These are phyloP conservation scores for Prosapia bicincta DNA, from an alignment of 2,888 invertebrate species.

Conservation along the genomic window DNA sequence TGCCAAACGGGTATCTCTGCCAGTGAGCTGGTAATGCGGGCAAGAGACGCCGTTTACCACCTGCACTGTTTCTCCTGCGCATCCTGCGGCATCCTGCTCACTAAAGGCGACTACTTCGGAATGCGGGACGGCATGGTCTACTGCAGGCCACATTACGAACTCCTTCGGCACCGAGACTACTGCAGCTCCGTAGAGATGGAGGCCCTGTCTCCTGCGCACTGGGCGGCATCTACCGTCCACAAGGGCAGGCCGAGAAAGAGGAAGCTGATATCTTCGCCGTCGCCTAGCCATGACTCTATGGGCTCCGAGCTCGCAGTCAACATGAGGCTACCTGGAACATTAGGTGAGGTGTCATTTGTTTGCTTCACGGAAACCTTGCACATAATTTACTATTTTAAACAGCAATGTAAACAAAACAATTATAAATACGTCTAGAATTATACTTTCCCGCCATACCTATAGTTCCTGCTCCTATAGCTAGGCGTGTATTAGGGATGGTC, in stretches of 20 bases:
- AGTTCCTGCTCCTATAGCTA: too few relatives aligned
- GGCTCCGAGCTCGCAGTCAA: slow-evolving; percentile 43
- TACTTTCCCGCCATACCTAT: too few relatives aligned
- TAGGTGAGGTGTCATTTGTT: too few relatives aligned
- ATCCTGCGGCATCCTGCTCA: slow-evolving; percentile 75
- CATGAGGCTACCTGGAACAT: slow-evolving; percentile 65
- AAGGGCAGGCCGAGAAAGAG: slow-evolving; percentile 80
- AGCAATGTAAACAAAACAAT: too few relatives aligned
- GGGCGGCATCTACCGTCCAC: slow-evolving; percentile 48
- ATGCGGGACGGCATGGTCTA: slow-evolving; percentile 67
- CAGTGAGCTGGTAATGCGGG: slow-evolving; percentile 88
- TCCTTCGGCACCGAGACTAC: slow-evolving; percentile 46
- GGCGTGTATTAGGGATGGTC: too few relatives aligned
- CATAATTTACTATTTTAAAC: too few relatives aligned
- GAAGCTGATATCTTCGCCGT: slow-evolving; percentile 50
- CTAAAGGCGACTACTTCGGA: slow-evolving; percentile 89
- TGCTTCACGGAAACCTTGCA: too few relatives aligned
- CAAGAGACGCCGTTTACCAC: slow-evolving; percentile 83
- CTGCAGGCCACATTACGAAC: slow-evolving; percentile 66
- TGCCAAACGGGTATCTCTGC: slow-evolving; percentile 82
- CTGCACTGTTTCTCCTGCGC: slow-evolving; percentile 86
- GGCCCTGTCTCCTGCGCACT: slow-evolving; percentile 51
- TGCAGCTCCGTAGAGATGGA: slow-evolving; percentile 37
- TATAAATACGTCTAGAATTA: too few relatives aligned
- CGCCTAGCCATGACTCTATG: slow-evolving; percentile 23